Evolutionary conservation across 2,797 vertebrate genomes (phyloP), one percentile per base, ranked within the genome.

Genomic region (Sebastolobus alascanus): DNA sequence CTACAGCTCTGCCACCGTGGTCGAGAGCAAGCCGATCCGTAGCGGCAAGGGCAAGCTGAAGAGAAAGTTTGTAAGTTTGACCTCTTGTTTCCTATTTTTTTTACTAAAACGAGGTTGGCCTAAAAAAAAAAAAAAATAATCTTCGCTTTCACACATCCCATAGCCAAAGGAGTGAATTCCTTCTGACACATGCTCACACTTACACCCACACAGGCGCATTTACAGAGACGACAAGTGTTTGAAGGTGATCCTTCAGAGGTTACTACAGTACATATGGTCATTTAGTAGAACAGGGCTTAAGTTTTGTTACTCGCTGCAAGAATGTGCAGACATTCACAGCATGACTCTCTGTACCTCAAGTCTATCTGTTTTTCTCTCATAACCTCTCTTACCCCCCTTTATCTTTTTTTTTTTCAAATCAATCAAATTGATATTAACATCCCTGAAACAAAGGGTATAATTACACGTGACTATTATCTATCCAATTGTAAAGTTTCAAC

Each of bases 61-160:
- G 90, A 96, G 97, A 25, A 97, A 98, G 52, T 98, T 98, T 73
- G 97, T 98, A 89, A 98, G 97, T 98, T 35, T 25, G 3, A 68
- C 50, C 11, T 5, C 9, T 59, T 6, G 1, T 33, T 84, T 80
- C 1, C 1, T 33, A 0, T 6, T 2, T 22, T 22, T 38, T 12
- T 22, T 14, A 8, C 8, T 2, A 18, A 69, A n/a, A 67, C 27
- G 8, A 22, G 2, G 31, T 25, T 40, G 0, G 5, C 11, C 20
- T n/a, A n/a, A 12, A 50, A 37, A 61, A 16, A 12, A 50, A 37
- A 61, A 16, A 25, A 31, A 67, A 40, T 46, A 8, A 40, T 22
- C 25, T 70, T 7, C 14, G 1, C 20, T 79, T 61, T 58, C 27
- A 40, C 16, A 33, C 13, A 25, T 67, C 46, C 6, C 12, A 20